Evolutionary conservation across 2,888 invertebrate species (phyloP).

Genomic region (Epirrhoe alternata): DNA sequence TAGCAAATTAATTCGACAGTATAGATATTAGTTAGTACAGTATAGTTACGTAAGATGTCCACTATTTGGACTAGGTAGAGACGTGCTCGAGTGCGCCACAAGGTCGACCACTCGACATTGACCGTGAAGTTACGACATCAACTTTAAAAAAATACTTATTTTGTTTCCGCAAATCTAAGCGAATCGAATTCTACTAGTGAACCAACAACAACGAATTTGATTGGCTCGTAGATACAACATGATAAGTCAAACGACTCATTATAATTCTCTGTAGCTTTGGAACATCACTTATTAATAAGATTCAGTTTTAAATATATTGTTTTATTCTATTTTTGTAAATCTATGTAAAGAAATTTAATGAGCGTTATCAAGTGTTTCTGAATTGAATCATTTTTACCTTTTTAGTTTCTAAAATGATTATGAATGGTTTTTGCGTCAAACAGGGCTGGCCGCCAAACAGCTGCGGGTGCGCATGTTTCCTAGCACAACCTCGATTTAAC

Average conservation of each 20-base stretch:
- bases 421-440: constrained; percentile 27
- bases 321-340: too few species aligned
- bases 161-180: constrained; percentile 79
- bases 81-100: constrained; percentile 73
- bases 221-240: not conserved
- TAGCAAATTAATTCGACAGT: constrained; percentile 62
- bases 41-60: constrained; percentile 69
- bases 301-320: too few species aligned
- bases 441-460: constrained; percentile 39
- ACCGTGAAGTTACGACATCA: constrained; percentile 77
- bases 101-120: constrained; percentile 81
- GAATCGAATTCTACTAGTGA: constrained; percentile 49
- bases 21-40: constrained; percentile 16
- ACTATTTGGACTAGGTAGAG: constrained; percentile 68
- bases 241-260: not conserved
- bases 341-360: too few species aligned
- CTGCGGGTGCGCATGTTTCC: constrained; percentile 43
- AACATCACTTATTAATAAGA: not conserved
- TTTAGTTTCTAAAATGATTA: constrained; percentile 12
- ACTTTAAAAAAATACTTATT: constrained; percentile 68
- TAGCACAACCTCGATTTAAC: constrained; percentile 46
- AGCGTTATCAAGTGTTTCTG: not conserved
- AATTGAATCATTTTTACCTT: not conserved
- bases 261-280: not conserved
- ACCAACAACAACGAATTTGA: not conserved